Base-by-base conservation (phyloP, 1,140 invertebrate species). In the Orussus abietinus region DNA sequence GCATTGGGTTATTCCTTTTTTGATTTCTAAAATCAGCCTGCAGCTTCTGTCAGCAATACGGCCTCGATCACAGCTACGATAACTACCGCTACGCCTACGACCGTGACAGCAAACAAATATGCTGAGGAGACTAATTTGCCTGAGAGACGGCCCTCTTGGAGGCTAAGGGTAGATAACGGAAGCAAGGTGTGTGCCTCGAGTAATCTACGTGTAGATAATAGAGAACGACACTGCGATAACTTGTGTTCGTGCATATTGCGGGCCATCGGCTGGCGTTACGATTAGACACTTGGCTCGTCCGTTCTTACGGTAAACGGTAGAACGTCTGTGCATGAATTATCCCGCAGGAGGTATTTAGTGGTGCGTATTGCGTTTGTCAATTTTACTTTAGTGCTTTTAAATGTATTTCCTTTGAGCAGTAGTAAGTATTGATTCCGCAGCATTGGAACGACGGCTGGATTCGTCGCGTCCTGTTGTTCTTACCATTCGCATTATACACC, bases 71-170 rank as follows among this genome's bases (percentile, higher is more conserved):
- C 74, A 61, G 77, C 77, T 53, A 80, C 79, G 46, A 79, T 80
- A 69, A 77, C 79, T 52, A 75, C 78, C 41, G 69, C 72, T 57
- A 73, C 71, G 40, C 64, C 70, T 35, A 62, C 69, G 35, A 65
- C 69, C 17, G 57, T 64, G 45, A 67, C 57, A 54, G 53, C 59
- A 56, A 66, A 65, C 55, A 66, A 66, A 56, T 51, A 64, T 35
- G 66, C 67, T 32, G 69, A 79, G 59, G 75, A 69, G 69, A 45
- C 64, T 51, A 74, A 68, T 51, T 65, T 72, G 47, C 71, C 71
- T 53, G 90, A 92, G 69, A 80, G 90, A 46, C 80, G 90, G 61
- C 90, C 90, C 2, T 92, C 90, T 49, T 93, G 90, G 90, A 81
- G 89, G 66, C 78, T 92, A 51, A 83, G 85, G 66, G 84, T 92